Conservation (phyloP, 1,140 invertebrate species). For the Myzus persicae region DNA sequence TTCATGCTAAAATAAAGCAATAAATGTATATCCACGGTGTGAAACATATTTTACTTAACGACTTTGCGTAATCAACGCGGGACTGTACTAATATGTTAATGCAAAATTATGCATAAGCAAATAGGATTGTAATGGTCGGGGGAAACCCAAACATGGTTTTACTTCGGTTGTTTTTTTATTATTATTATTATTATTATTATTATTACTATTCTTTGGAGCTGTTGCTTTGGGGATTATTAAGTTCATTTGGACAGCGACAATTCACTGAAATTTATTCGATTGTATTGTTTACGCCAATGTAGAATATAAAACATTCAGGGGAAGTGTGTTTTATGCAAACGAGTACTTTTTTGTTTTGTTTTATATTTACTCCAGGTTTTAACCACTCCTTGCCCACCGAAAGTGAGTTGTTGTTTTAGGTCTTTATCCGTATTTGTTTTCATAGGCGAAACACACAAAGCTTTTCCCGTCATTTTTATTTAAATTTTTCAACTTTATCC, state of each 20-base stretch:
- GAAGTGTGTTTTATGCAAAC: constrained; percentile 57
- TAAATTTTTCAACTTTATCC: constrained; percentile 10
- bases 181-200: constrained; percentile 12
- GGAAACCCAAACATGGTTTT: constrained; percentile 2
- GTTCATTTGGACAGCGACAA: constrained; percentile 46
- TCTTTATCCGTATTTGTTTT: constrained; percentile 56
- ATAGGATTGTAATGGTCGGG: not conserved
- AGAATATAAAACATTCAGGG: constrained; percentile 54
- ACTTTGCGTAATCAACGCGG: constrained; percentile 12
- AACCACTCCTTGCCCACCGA: not conserved
- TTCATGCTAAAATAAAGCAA: not conserved
- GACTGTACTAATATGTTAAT: constrained; percentile 26
- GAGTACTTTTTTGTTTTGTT: constrained; percentile 55
- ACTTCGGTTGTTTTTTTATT: not conserved
- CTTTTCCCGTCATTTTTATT: constrained; percentile 43
- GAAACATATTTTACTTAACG: constrained; percentile 29
- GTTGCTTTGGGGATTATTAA: constrained; percentile 54
- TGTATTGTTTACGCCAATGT: constrained; percentile 43
- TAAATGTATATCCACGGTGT: not conserved
- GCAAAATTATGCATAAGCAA: constrained; percentile 5
- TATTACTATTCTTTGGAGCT: constrained; percentile 36
- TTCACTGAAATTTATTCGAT: constrained; percentile 55
- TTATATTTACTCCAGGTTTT: constrained; percentile 46
- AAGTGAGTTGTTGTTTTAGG: constrained; percentile 48
- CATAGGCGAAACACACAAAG: constrained; percentile 31